Base-by-base conservation (phyloP, 2,888 invertebrate species). In the Caradrina clavipalpis region DNA sequence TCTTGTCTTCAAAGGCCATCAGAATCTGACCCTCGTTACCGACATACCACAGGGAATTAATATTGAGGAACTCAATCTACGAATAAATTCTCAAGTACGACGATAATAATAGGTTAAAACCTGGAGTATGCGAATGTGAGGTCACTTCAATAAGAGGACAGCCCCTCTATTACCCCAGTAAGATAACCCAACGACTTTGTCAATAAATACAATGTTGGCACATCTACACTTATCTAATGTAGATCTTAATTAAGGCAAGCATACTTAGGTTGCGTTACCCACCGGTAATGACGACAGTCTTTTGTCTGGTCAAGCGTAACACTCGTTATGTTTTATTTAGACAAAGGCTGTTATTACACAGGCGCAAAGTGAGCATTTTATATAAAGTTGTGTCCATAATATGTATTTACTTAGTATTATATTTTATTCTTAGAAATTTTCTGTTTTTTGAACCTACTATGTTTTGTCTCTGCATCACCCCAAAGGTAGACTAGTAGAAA, bases 241-340 rank as follows among this genome's bases (percentile, higher is more conserved):
- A 31, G 60, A 83, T 84, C 81, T 78, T 78, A 83, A 83, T 81
- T 64, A 73, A 64, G 54, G 50, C 58, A 59, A 56, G 50, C 63
- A 71, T 69, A 51, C 66, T 73, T 62, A 77, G 55, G 47, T 80
- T 74, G 50, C 71, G 71, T 71, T 69, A 57, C 31, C 39, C 11
- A 51, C 50, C 49, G 53, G 67, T 35, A 50, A 73, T 69, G 78
- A 69, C 70, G 61, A 21, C 42, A 69, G 35, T 42, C 57, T 65
- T 66, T 79, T 75, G 70, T 78, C 60, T 58, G 63, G 56, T 55
- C 65, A 57, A 75, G 54, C 42, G 42, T 56, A 31, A 22, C 13
- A 19, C 13, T 75, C 31, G 47, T 61, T 68, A 54, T 69, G 67
- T 75, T 81, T 74, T 60, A 51, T 73, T 72, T 65, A 68, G 54